Base-by-base conservation (phyloP, 2,888 invertebrate species). In the Nephrocerus scutellatus region DNA sequence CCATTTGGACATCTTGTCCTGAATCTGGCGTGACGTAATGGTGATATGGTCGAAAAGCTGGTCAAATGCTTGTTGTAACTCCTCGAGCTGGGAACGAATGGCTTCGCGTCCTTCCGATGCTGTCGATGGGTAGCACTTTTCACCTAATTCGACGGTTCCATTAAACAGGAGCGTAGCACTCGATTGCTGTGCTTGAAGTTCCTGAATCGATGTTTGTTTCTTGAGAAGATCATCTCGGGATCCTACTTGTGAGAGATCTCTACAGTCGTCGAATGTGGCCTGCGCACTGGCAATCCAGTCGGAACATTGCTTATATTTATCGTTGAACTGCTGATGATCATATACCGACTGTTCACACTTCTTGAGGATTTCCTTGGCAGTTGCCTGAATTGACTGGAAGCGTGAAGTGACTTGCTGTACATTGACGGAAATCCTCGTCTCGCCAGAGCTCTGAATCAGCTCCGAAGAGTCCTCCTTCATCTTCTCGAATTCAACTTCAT, bases 381-480 rank as follows among this genome's bases (percentile, higher is more conserved):
- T 90, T 1, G 82, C 79, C 64, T 90, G 88, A 31, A 91, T 82
- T 0, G 90, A 84, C 63, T 91, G 89, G 71, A 90, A 91, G 41
- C 91, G 74, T 5, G 90, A 89, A 2, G 86, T 84, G 44, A 91
- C 82, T 66, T 91, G 91, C 60, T 92, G 90, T 20, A 90, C 78
- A 60, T 84, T 89, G 47, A 87, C 85, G 3, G 89, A 84, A 41
- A 91, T 84, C 57, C 89, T 77, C 1, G 84, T 81, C 59, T 91
- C 91, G 15, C 88, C 88, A 50, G 86, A 86, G 51, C 78, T 82
- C 58, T 89, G 87, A 43, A 85, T 80, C 12, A 91, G 70, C 55
- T 91, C 90, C 29, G 84, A 83, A 16, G 87, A 84, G 53, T 87
- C 84, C 52, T 90, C 88, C 43, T 82, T 81, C 62, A 90, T 73